Conservation (phyloP, 2,888 invertebrate genomes). For the Spatulosminthurus flaviceps region DNA sequence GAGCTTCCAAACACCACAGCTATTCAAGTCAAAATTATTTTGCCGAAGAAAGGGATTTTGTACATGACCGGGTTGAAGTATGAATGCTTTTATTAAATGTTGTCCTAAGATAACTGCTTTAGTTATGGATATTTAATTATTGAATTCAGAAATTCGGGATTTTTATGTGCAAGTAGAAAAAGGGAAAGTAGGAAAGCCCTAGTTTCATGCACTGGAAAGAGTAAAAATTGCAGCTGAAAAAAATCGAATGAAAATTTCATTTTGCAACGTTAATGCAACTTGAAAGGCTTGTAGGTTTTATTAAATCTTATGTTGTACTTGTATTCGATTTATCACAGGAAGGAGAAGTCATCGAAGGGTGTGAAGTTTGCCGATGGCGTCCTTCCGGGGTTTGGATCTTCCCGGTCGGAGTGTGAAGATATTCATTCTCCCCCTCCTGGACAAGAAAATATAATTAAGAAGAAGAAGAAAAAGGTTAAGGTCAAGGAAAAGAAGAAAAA, state of each 20-base stretch:
- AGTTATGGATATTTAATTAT: no score
- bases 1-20: neutral
- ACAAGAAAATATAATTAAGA: conserved; percentile 40
- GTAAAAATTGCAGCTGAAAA: no score
- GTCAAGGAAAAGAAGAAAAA: conserved; percentile 70
- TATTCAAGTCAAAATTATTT: conserved; percentile 2
- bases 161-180: no score
- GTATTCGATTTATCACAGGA: conserved; percentile 13
- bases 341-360: conserved; percentile 32
- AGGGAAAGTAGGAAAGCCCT: no score
- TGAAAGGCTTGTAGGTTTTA: no score
- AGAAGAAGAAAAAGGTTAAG: conserved; percentile 54
- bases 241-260: no score
- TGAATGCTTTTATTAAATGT: conserved; percentile 45
- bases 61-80: conserved; percentile 69
- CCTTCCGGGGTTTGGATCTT: conserved; percentile 69
- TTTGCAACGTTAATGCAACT: no score
- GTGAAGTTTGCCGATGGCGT: conserved; percentile 74
- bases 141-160: neutral
- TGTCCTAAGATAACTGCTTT: neutral
- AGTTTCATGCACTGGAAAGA: no score
- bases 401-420: conserved; percentile 69
- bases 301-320: neutral
- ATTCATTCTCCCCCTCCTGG: conserved; percentile 71
- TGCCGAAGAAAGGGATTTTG: conserved; percentile 68